Percentiles rank a stretch among this genome's conserved stretches.
These are phyloP conservation scores for Popillia japonica DNA, from an alignment of 1,140 invertebrate species.

Conservation along the genomic window DNA sequence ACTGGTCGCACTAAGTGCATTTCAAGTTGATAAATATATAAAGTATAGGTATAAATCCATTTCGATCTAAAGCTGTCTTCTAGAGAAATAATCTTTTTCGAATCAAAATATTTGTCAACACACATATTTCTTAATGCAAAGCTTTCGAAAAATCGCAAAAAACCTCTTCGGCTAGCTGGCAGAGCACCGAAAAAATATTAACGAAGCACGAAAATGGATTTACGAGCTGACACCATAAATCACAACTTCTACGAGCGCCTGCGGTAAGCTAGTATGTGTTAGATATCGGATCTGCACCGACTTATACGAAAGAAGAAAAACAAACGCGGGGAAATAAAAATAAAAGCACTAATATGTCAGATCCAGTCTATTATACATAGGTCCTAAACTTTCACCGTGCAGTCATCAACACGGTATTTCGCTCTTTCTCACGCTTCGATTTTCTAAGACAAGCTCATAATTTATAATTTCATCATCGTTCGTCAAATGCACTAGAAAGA, in stretches of 20 bases:
- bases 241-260: background rate
- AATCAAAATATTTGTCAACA: constrained; percentile 11
- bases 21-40: too few species aligned
- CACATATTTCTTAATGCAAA: background rate
- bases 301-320: background rate
- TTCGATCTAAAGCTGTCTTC: background rate
- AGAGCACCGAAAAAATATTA: background rate
- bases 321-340: constrained; percentile 1
- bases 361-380: background rate
- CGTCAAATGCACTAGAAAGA: background rate
- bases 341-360: constrained; percentile 4
- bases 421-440: background rate
- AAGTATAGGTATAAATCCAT: too few species aligned
- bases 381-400: background rate
- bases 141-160: background rate
- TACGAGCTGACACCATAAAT: constrained; percentile 10
- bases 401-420: background rate
- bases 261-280: background rate
- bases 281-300: background rate
- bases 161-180: background rate
- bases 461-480: background rate
- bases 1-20: too few species aligned
- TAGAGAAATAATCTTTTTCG: background rate
- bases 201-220: background rate
- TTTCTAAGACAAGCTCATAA: background rate